Evolutionary conservation across 1,140 invertebrate genomes (phyloP).

Genomic region (Pinna nobilis): DNA sequence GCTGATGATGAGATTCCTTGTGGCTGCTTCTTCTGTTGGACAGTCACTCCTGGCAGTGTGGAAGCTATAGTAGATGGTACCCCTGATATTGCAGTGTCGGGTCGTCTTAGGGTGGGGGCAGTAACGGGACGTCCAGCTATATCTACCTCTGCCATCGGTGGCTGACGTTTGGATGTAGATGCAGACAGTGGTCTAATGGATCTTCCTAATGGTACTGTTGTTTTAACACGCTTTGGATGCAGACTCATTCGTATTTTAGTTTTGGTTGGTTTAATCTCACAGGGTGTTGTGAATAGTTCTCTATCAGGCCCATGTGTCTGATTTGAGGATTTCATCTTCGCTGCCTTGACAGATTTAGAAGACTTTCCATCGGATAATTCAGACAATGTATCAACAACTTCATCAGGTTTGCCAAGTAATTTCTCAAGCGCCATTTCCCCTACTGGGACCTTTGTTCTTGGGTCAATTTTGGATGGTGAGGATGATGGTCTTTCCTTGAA

Average conservation of each 20-base stretch:
- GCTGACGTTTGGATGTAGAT: conserved; percentile 49
- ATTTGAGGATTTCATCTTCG: conserved; percentile 53
- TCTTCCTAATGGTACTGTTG: conserved; percentile 62
- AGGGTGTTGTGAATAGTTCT: conserved; percentile 60
- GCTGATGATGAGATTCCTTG: conserved; percentile 43
- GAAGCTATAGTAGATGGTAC: conserved; percentile 51
- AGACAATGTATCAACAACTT: conserved; percentile 45
- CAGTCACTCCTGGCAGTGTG: conserved; percentile 48
- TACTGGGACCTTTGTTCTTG: conserved; percentile 66
- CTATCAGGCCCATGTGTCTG: conserved; percentile 43
- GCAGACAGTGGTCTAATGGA: conserved; percentile 68
- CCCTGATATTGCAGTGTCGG: conserved; percentile 43
- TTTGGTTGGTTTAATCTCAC: conserved; percentile 55
- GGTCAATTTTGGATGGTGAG: conserved; percentile 72
- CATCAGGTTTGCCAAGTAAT: conserved; percentile 45
- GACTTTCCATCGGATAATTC: conserved; percentile 60
- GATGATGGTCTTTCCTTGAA: conserved; percentile 64
- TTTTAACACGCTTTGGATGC: conserved; percentile 61
- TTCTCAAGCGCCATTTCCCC: conserved; percentile 60
- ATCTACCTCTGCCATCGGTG: conserved; percentile 33
- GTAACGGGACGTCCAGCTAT: conserved; percentile 50
- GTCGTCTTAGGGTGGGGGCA: conserved; percentile 51
- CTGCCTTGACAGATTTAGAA: conserved; percentile 51
- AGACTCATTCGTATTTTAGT: conserved; percentile 52
- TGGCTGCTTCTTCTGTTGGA: conserved; percentile 38